Conservation (phyloP, 1,140 invertebrate genomes). For the Diuraphis noxia region DNA sequence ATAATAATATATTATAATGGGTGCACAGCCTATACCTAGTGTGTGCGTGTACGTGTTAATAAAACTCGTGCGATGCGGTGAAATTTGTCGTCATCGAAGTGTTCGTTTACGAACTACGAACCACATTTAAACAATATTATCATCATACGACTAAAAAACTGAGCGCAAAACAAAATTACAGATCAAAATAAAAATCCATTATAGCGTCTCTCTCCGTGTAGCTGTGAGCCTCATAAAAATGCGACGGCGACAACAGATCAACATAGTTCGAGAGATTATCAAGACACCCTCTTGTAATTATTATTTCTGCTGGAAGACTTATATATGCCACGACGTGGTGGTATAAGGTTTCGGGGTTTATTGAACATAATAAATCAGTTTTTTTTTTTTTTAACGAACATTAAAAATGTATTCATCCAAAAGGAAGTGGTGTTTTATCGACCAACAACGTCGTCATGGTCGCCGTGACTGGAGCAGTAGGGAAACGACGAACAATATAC, state of each 20-base stretch:
- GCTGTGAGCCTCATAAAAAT: background rate
- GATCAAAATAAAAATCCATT: background rate
- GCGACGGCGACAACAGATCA: slow-evolving; percentile 24
- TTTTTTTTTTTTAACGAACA: slow-evolving; percentile 6
- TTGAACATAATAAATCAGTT: slow-evolving; percentile 31
- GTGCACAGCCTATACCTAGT: background rate
- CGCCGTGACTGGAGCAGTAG: background rate
- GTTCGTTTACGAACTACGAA: background rate
- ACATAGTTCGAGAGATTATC: slow-evolving; percentile 15
- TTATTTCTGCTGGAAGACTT: slow-evolving; percentile 26
- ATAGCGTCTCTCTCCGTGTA: background rate
- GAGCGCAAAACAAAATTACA: background rate
- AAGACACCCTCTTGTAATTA: slow-evolving; percentile 30
- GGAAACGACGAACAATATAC: background rate
- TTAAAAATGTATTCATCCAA: slow-evolving; percentile 17
- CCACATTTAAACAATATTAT: background rate
- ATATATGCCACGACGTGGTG: background rate
- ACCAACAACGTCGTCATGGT: background rate
- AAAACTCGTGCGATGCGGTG: background rate
- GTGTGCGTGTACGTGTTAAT: background rate
- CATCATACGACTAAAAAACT: background rate
- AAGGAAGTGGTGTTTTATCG: slow-evolving; percentile 27
- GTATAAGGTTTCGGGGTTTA: slow-evolving; percentile 27
- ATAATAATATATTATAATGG: background rate
- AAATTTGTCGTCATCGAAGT: background rate